A percentile compares a stretch with the other conserved stretches of the same genome.
phyloP scores from a whole-genome alignment of 2,797 vertebrate genomes.

The Anguilla obscura region DNA sequence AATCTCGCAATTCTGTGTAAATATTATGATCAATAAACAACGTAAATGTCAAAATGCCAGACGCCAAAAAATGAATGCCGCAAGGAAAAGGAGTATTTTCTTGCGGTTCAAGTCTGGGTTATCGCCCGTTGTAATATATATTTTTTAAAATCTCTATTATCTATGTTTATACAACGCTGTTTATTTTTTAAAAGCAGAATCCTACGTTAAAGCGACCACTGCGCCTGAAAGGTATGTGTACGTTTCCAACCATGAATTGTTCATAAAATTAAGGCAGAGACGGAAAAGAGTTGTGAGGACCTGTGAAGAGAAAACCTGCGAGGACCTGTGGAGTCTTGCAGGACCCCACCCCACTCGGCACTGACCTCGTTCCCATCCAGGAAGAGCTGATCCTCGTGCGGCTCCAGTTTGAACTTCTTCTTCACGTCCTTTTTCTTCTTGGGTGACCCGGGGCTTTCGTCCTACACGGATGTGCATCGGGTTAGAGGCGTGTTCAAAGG shows the following conservation, averaged over 20 bases:
- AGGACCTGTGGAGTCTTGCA: neutral
- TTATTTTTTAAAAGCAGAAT: too few relatives aligned
- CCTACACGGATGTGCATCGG: constrained; percentile 64
- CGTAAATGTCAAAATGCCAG: too few relatives aligned
- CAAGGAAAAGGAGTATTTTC: too few relatives aligned
- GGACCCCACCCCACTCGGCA: neutral
- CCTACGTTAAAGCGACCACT: too few relatives aligned
- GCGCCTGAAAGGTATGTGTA: too few relatives aligned
- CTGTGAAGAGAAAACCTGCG: neutral
- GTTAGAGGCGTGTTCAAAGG: neutral
- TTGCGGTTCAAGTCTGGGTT: too few relatives aligned
- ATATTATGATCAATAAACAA: too few relatives aligned
- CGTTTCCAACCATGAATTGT: neutral
- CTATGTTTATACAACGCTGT: too few relatives aligned
- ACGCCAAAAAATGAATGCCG: too few relatives aligned
- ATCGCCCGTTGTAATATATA: too few relatives aligned
- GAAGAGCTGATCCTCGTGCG: constrained; percentile 95
- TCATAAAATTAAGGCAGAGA: neutral
- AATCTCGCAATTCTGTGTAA: too few relatives aligned
- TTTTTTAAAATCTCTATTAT: too few relatives aligned
- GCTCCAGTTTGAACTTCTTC: constrained; percentile 98
- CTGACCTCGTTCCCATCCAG: constrained; percentile 94
- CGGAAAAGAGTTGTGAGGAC: neutral
- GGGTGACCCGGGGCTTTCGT: constrained; percentile 90
- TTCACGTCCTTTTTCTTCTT: constrained; percentile 97